Base-by-base conservation (phyloP, 2,888 invertebrate species). In the Ceraclea dissimilis region DNA sequence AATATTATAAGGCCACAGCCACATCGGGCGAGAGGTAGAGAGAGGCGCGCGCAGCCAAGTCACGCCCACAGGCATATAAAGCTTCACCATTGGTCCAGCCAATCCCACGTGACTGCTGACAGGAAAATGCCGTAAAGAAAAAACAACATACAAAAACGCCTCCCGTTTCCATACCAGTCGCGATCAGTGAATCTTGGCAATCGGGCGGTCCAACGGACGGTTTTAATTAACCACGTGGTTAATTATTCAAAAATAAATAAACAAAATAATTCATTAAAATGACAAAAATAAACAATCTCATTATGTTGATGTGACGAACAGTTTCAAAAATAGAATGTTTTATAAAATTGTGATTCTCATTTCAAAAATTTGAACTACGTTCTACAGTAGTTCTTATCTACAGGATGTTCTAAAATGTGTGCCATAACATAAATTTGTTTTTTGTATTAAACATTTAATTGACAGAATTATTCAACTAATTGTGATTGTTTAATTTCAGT, bases 71-170 rank as follows among this genome's bases (percentile, higher is more conserved):
- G 26, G 17, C 18, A 43, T 33, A 44, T 50, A 44, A 31, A 18
- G 48, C 51, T 16, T 6, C 16, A 20, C 34, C 10, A 56, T 56
- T 56, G 56, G 56, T 21, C 48, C 16, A 17, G 10, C 5, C n/a
- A 8, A 16, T 2, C 47, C 51, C 56, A 56, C 56, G 56, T 56
- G 56, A 56, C 33, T 17, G 17, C 47, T 16, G 47, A 31, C 51
- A 13, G 43, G 50, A 52, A 52, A 52, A 52, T 47, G 52, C 54
- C 54, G 39, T 53, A 53, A 47, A 31, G 49, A 54, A 54, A 54
- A 54, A 54, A 49, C 54, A 19, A 18, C 22, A 13, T 2, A 18
- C 34, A 49, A 54, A 44, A 54, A 54, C 54, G 54, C 54, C 54
- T 54, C 43, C 54, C 31, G 22, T 21, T 22, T 22, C 22, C 19